Evolutionary conservation across 1,140 invertebrate species (phyloP), one percentile per base, ranked within the genome.

Genomic region (Drosophila sucinea): DNA sequence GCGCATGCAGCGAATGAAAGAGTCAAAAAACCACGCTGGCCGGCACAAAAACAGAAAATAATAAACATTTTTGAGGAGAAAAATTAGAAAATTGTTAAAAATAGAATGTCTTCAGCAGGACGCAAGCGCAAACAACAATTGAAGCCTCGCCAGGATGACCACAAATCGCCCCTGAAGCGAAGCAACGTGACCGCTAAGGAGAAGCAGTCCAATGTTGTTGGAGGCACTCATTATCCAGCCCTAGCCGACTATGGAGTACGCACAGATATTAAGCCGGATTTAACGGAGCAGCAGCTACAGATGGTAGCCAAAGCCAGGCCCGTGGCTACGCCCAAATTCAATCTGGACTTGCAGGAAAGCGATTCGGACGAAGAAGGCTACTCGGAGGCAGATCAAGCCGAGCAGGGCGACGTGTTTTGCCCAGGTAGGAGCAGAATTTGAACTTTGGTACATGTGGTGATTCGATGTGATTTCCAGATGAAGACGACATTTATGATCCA

Each of bases 291-390:
- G 8, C 84, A 86, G 40, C 67, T 86, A 17, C 79, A 83, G 35
- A 51, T 83, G 60, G 80, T 72, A 5, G 65, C 54, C 8, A 64
- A 17, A 25, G 25, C 33, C 35, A 47, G 60, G 17, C 64, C 67
- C 8, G 27, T 32, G 4, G 10, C 29, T 8, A n/a, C 4, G 40
- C 7, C 30, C 29, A 60, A 73, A 44, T 33, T 7, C 2, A 76
- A 82, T 3, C 29, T 79, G 23, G 78, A 90, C 2, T 29, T 65
- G 23, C 81, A 90, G 40, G 77, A 86, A 67, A 90, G 87, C 54
- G 85, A 90, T 35, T 86, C 81, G 1, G 85, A 90, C 33, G 85
- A 90, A 10, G 85, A 90, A 40, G 85, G 85, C 25, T 90, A 90
- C 25, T 90, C 86, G 0, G 85, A 90, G 25, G 63, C 85, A 0